Base-by-base conservation (phyloP, 2,113 vertebrate genomes). In the Phalacrocorax brasilianus region DNA sequence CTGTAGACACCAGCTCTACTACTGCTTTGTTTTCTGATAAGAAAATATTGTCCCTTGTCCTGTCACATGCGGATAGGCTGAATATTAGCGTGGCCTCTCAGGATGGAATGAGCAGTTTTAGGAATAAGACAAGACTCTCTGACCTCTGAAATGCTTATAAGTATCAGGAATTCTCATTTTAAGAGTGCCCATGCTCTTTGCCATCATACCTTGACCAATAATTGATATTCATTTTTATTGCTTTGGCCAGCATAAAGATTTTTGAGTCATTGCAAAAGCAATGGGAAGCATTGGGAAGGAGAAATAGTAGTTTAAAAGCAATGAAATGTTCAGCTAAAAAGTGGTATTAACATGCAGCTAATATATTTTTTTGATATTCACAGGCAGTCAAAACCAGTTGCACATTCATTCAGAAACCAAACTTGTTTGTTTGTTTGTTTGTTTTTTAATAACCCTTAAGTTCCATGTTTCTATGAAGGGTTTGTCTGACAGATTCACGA, bases 71-170 rank as follows among this genome's bases (percentile, higher is more conserved):
- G 55, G 44, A 42, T 14, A 52, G 7, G 8, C 6, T 74, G 23
- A 77, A 27, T 30, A 33, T 5, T 11, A 4, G 1, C 32, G 38
- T 5, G 28, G 2, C 3, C 10, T 85, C 63, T 74, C 26, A 24
- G 1, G 20, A 4, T 35, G 11, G 12, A 65, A 56, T 0, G 3
- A 52, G 20, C 12, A n/a, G 2, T 27, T 91, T 65, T 19, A 75
- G 33, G 21, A 81, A 72, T 8, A 8, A 67, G 7, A 33, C 11
- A 84, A 71, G 49, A 14, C 2, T 13, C 3, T 75, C 20, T 56
- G 30, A 45, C 9, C 11, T 49, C 22, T 70, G 59, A 70, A 91
- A 72, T 44, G 7, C 3, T 59, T 85, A 22, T 8, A 8, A 82
- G 10, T 9, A 4, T 33, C 15, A 85, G 26, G 33, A 68, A 6